Base-by-base conservation (phyloP, 2,797 vertebrate genomes). In the Danio aesculapii region DNA sequence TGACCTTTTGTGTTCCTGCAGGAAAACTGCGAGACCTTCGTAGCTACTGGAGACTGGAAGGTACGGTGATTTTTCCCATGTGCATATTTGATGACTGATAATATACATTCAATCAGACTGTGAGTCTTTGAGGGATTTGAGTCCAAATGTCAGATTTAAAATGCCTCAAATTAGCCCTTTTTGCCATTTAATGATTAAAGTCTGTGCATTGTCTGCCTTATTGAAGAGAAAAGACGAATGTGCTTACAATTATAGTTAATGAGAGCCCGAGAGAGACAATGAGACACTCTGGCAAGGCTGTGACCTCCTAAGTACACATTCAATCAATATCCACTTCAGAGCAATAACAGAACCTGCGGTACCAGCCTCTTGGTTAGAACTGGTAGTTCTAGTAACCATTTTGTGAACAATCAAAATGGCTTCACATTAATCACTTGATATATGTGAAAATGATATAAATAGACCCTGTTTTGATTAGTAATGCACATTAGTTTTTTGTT, bases 21-120 rank as follows among this genome's bases (percentile, higher is more conserved):
- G 94, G 95, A 96, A 78, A 94, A 91, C 85, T 91, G 92, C 0
- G 95, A 96, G 10, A 86, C 91, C 73, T 95, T 95, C 84, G 89
- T 94, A 64, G 87, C 90, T 0, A 1, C 89, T 1, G 88, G 89
- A 85, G 93, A 95, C 84, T 96, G 95, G 95, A 95, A 96, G 95
- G 95, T 96, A 94, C 82, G 90, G 67, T 11, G 21, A 21, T 55
- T 46, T 13, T 70, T 30, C 30, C 46, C 16, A 11, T 53, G 10
- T 47, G 63, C 4, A 16, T 16, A 41, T 49, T 52, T 73, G 44
- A 19, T 58, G 12, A 50, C 43, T n/a, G 46, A 39, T 16, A 14
- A 12, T 43, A 19, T 52, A 5, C 2, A 57, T 49, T 50, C 13
- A 16, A 30, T 13, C 14, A 39, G 44, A 6, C 58, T 21, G 6